Conservation (phyloP, 1,140 invertebrate species). For the Plutomurus gul region DNA sequence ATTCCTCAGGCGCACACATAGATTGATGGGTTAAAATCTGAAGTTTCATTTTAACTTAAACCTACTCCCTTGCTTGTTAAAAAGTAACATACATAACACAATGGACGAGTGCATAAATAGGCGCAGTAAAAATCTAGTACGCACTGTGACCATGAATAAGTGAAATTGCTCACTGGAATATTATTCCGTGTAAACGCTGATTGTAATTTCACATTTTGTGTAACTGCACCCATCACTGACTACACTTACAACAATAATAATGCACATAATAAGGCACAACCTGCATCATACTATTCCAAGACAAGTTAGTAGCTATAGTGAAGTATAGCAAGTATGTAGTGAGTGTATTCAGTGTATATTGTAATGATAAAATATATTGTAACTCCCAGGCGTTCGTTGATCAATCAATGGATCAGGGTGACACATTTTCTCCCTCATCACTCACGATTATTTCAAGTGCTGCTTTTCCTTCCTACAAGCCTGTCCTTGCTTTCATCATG, state of each 20-base stretch:
- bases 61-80: not conserved
- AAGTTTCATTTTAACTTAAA: not conserved
- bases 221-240: not conserved
- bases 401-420: slow-evolving; percentile 16
- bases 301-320: too few relatives aligned
- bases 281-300: too few relatives aligned
- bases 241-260: too few relatives aligned
- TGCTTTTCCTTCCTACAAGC: not conserved
- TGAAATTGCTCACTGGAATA: slow-evolving; percentile 16
- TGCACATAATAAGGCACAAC: too few relatives aligned
- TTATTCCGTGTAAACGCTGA: not conserved
- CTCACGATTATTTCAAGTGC: slow-evolving; percentile 16
- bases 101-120: not conserved
- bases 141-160: not conserved
- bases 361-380: too few relatives aligned
- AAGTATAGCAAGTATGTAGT: too few relatives aligned
- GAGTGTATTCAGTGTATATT: too few relatives aligned
- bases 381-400: too few relatives aligned
- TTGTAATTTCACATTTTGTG: slow-evolving; percentile 22
- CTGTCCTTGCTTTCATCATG: not conserved
- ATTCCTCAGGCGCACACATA: slow-evolving; percentile 1
- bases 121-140: not conserved
- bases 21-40: slow-evolving; percentile 15
- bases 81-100: not conserved
- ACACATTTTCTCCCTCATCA: slow-evolving; percentile 28